These are phyloP conservation scores for Leptobrachium leishanense DNA, from an alignment of 2,113 vertebrate genomes.

Conservation along the genomic window DNA sequence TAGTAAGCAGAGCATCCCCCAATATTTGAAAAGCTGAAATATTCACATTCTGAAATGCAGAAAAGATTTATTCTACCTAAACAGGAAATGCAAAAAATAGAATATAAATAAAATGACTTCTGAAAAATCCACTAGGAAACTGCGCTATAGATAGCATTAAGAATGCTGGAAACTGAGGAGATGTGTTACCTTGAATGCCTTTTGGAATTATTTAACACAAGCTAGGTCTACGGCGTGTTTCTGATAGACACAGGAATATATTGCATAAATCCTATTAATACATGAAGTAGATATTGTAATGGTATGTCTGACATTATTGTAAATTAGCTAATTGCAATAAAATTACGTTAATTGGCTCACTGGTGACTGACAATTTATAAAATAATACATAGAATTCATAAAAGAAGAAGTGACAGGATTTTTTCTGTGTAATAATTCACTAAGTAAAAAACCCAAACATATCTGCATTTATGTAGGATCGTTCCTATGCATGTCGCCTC, in stretches of 20 bases:
- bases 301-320: no score
- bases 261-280: background rate
- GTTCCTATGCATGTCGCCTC: no score
- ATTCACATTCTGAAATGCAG: background rate
- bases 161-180: constrained; percentile 2
- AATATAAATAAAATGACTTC: constrained; percentile 2
- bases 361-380: no score
- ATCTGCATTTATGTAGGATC: no score
- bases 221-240: background rate
- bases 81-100: background rate
- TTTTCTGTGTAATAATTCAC: no score
- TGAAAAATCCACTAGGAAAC: constrained; percentile 7
- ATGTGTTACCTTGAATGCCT: background rate
- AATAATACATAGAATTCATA: no score
- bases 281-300: background rate
- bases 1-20: background rate
- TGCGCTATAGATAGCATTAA: constrained; percentile 24
- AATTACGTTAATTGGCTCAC: no score
- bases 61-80: background rate
- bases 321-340: no score
- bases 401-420: no score
- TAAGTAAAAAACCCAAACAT: no score
- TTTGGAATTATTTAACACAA: background rate
- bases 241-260: background rate
- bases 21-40: background rate